Evolutionary conservation across 2,797 vertebrate species (phyloP), one percentile per base, ranked within the genome.

Genomic region (Pelodytes ibericus): DNA sequence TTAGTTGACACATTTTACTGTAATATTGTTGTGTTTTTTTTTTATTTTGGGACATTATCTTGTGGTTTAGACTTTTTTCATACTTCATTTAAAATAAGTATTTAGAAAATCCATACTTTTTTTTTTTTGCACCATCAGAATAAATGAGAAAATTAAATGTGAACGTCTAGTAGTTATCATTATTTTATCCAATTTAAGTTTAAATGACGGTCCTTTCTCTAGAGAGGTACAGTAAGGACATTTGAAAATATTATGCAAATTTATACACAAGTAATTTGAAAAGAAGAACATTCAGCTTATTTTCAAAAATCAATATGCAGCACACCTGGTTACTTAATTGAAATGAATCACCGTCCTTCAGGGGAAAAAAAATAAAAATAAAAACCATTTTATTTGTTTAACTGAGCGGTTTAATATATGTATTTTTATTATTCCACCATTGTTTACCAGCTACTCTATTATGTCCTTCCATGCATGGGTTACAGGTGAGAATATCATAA

Each of bases 241-340:
- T 31, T 5, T 63, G 31, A 63, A 75, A 71, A 71, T 56, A 69
- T 30, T 70, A 76, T 76, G 74, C 58, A 76, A 76, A 76, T 71
- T 20, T 31, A 44, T 64, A 64, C 62, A 41, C 22, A 64, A 44
- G 31, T 64, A 41, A 68, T 51, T 75, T 72, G 8, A 75, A 75
- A 66, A 15, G 11, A 70, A 75, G 57, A 62, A 70, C 58, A 69
- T 68, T 61, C 24, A 25, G 20, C 51, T 70, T 75, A 33, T 70
- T 53, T 58, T 70, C 22, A 58, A 58, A 57, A 44, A 30, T 9
- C 59, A 71, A 70, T 30, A 76, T 71, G 31, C 51, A 63, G 58
- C 58, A 49, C 47, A 70, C 59, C 59, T 76, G 75, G 33, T 33
- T 57, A 49, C 36, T 64, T 71, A 58, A 77, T 71, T 77, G 49